These are phyloP conservation scores for Acrocephalus kingi DNA, from an alignment of 2,113 vertebrate genomes.

Conservation along the genomic window DNA sequence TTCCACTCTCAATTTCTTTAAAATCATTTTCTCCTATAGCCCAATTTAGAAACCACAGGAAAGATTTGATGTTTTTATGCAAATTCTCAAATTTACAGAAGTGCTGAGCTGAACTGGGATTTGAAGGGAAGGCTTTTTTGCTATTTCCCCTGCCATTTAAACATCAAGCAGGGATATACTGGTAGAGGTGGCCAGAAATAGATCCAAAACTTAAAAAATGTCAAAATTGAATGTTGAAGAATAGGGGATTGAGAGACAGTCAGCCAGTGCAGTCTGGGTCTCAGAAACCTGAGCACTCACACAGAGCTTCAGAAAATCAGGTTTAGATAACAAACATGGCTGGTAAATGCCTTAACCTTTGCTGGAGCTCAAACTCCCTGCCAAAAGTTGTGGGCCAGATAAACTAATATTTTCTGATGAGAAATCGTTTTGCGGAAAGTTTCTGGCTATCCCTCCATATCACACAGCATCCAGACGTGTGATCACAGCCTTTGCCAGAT, in stretches of 20 bases:
- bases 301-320: background rate
- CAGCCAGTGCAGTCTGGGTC: background rate
- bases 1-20: background rate
- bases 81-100: slow-evolving; percentile 40
- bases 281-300: background rate
- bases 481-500: background rate
- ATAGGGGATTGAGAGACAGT: background rate
- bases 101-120: slow-evolving; percentile 2
- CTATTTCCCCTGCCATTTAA: slow-evolving; percentile 17
- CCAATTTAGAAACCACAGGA: background rate
- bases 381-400: background rate
- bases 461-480: background rate
- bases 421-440: background rate
- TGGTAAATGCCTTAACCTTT: background rate
- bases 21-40: background rate
- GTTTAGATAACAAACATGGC: background rate
- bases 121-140: slow-evolving; percentile 3
- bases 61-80: background rate
- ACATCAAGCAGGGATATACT: background rate
- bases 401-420: slow-evolving; percentile 1
- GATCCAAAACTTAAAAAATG: background rate
- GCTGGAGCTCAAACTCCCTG: background rate
- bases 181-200: background rate
- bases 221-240: slow-evolving; percentile 4
- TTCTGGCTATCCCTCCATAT: background rate